These are phyloP conservation scores for Oxyscelio sp. DNA, from an alignment of 2,888 invertebrate genomes.

Conservation along the genomic window DNA sequence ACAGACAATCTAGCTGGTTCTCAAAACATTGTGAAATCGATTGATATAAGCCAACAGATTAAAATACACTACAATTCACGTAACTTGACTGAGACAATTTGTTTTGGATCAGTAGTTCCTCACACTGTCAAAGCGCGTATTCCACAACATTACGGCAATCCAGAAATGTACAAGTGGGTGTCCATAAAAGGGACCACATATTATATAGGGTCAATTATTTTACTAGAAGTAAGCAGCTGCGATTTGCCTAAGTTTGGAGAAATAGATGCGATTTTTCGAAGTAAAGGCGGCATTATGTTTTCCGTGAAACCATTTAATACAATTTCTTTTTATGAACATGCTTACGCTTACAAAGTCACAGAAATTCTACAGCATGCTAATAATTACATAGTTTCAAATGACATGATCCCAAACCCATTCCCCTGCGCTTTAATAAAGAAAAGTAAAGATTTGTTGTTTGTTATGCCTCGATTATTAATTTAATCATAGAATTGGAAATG, in stretches of 20 bases:
- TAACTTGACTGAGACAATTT: background rate
- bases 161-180: slow-evolving; percentile 12
- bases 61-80: background rate
- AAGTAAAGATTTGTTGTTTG: background rate
- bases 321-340: slow-evolving; percentile 14
- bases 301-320: slow-evolving; percentile 11
- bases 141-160: background rate
- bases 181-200: slow-evolving; percentile 18
- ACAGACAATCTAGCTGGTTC: slow-evolving; percentile 18
- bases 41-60: background rate
- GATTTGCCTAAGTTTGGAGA: slow-evolving; percentile 27
- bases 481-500: background rate
- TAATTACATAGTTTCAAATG: slow-evolving; percentile 29
- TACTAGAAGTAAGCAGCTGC: slow-evolving; percentile 14
- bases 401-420: slow-evolving; percentile 6
- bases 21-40: slow-evolving; percentile 9
- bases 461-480: slow-evolving; percentile 23
- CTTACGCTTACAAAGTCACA: slow-evolving; percentile 23
- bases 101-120: background rate
- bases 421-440: slow-evolving; percentile 22
- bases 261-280: slow-evolving; percentile 16
- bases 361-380: background rate
- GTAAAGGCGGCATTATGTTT: slow-evolving; percentile 11
- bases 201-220: slow-evolving; percentile 15
- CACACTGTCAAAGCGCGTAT: background rate